phyloP scores from a whole-genome alignment of 2,888 invertebrate genomes.

The Dicycla oo region DNA sequence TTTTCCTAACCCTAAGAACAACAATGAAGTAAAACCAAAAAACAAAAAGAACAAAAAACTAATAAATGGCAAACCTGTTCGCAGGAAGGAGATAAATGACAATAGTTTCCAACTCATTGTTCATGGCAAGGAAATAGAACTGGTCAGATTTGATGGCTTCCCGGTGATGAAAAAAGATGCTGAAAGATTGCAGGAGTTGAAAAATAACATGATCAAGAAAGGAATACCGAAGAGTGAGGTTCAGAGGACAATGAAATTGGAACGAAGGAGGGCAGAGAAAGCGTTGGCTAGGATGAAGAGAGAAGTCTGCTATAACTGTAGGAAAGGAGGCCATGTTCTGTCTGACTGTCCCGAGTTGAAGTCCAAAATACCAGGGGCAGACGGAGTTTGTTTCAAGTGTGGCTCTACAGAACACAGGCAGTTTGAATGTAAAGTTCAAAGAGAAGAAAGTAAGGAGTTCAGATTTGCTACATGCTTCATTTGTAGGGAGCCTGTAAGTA shows the following conservation, averaged over 20 bases:
- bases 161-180: conserved; percentile 93
- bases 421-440: conserved; percentile 93
- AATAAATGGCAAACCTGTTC: conserved; percentile 77
- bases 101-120: conserved; percentile 89
- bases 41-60: conserved; percentile 72
- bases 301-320: conserved; percentile 95
- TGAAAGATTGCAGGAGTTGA: conserved; percentile 91
- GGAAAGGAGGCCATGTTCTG: conserved; percentile 94
- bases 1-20: conserved; percentile 22
- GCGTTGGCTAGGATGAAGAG: conserved; percentile 92
- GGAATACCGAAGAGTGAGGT: conserved; percentile 93
- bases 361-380: conserved; percentile 88
- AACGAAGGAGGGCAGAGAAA: conserved; percentile 93
- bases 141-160: conserved; percentile 93
- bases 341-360: conserved; percentile 94
- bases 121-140: conserved; percentile 91
- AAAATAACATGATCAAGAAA: conserved; percentile 91
- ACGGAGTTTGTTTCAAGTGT: conserved; percentile 96
- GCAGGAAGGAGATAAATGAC: conserved; percentile 86
- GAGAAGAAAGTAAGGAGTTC: conserved; percentile 90
- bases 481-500: conserved; percentile 93
- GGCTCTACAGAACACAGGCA: conserved; percentile 96
- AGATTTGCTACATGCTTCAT: conserved; percentile 97
- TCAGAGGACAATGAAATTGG: conserved; percentile 92
- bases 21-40: conserved; percentile 55